Conservation (phyloP, 2,113 vertebrate genomes). For the Oxyruncus cristatus region DNA sequence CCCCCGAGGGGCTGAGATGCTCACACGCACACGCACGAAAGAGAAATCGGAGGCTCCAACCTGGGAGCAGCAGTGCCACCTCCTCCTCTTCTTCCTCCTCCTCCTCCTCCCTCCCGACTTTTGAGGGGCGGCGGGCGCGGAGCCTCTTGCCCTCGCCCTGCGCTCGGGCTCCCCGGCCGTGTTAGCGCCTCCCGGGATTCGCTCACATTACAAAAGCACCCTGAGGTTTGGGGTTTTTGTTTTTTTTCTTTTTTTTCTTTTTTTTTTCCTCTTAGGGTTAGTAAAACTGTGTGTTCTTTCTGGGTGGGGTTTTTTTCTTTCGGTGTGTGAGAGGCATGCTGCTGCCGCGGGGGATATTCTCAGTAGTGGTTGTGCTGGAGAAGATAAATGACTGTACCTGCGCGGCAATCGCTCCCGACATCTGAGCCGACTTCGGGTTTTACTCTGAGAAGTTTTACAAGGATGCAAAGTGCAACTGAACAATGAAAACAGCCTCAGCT, state of each 20-base stretch:
- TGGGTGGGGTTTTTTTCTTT: background rate
- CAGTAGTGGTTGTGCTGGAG: background rate
- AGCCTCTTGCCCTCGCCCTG: background rate
- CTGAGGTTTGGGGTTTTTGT: background rate
- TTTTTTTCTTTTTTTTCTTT: background rate
- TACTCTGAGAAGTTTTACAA: background rate
- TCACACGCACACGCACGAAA: background rate
- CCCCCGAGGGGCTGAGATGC: background rate
- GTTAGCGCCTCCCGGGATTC: background rate
- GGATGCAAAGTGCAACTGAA: background rate
- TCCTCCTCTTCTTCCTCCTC: background rate
- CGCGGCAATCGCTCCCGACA: background rate
- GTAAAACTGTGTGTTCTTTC: background rate
- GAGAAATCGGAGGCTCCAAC: background rate
- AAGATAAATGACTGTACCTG: slow-evolving; percentile 51
- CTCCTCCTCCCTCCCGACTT: background rate
- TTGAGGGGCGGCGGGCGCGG: background rate
- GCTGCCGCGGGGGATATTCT: background rate
- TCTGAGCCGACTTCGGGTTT: background rate
- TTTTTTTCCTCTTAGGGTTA: background rate
- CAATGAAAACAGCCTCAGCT: background rate
- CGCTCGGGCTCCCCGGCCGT: background rate
- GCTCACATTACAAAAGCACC: background rate
- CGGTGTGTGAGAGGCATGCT: background rate
- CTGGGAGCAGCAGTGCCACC: background rate